Base-by-base conservation (phyloP, 1,140 invertebrate species). In the Dendrolimus kikuchii region DNA sequence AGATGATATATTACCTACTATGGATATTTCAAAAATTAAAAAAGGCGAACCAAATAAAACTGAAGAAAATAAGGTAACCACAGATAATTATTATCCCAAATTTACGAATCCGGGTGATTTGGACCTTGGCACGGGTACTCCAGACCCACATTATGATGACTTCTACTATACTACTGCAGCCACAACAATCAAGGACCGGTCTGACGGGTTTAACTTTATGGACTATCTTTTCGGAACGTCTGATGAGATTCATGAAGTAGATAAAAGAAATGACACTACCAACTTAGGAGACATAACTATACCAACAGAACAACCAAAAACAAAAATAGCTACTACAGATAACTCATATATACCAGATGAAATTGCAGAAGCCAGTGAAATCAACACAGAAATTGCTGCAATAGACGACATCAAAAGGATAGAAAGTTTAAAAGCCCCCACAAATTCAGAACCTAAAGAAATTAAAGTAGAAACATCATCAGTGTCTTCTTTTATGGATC, bases 401-500 rank as follows among this genome's bases (percentile, higher is more conserved):
- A 67, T 54, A 53, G 66, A 62, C 7, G 60, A 66, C 36, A 68
- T 66, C 41, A 61, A 63, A 43, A 62, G 62, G 54, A 10, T 54
- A 6, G 50, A 59, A 49, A 53, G 38, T 42, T 58, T 55, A 23
- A 61, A 72, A 45, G 46, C 46, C 55, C 59, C 59, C 51, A 62
- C 46, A 51, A 49, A 59, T 41, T 52, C 72, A 36, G 68, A 69
- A 41, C 77, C 69, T 41, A 73, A 68, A 7, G 55, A 69, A 38
- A 64, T 65, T 7, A 57, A 66, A 47, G 55, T 81, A 50, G 66
- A 80, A 64, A 65, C 65, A 40, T 58, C 86, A 59, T 74, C 88
- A 67, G 66, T 76, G 68, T 84, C 82, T 9, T 75, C 74, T 42
- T 81, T 81, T 70, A 81, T 89, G 83, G 77, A 90, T 75, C 71